Conservation (phyloP, 2,113 vertebrate genomes). For the Sitta europaea region DNA sequence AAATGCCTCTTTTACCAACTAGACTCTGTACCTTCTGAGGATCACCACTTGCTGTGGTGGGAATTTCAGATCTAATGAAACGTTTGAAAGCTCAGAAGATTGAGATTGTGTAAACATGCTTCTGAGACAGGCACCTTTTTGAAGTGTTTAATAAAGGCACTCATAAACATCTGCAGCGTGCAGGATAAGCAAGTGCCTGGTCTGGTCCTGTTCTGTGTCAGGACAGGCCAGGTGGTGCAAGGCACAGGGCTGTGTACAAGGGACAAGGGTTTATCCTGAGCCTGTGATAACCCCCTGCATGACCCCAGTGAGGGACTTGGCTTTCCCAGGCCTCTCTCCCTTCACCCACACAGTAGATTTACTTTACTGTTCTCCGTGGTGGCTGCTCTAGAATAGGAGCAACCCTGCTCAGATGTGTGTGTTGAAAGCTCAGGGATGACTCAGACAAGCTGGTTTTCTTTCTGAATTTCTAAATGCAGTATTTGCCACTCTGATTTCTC, state of each 20-base stretch:
- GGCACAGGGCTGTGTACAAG: not conserved
- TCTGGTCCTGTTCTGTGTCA: not conserved
- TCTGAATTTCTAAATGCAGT: not conserved
- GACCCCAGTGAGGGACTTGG: not conserved
- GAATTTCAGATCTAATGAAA: not conserved
- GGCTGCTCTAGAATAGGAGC: not conserved
- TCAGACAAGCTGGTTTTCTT: not conserved
- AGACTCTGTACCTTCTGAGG: not conserved
- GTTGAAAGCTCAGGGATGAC: not conserved
- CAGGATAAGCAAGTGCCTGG: not conserved
- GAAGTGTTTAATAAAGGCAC: not conserved
- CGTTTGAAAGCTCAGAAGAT: conserved; percentile 9
- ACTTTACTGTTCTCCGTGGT: not conserved
- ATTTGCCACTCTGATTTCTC: not conserved
- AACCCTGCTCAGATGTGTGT: not conserved
- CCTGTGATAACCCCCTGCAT: not conserved
- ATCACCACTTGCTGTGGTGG: not conserved
- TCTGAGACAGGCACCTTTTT: not conserved
- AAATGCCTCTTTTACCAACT: not conserved
- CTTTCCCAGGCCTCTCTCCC: not conserved
- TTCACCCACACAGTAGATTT: not conserved
- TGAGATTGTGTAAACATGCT: not conserved
- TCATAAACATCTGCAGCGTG: not conserved
- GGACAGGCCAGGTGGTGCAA: not conserved
- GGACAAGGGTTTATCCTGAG: not conserved